phyloP scores from a whole-genome alignment of 2,888 invertebrate genomes.

The Sphaerophoria taeniata region DNA sequence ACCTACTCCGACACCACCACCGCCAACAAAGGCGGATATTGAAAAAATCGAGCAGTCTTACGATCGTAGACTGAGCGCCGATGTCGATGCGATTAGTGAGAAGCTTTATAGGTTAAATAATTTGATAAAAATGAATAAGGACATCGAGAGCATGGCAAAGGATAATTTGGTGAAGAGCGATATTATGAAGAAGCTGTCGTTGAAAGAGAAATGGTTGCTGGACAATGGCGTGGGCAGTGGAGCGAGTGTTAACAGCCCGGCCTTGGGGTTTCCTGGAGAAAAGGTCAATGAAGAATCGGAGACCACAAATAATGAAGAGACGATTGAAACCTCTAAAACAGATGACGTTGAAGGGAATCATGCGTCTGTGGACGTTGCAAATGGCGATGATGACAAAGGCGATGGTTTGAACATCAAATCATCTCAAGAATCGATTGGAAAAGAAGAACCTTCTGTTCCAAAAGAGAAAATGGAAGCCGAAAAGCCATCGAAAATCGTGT shows the following conservation, averaged over 20 bases:
- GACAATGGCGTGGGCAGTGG: constrained; percentile 76
- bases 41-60: constrained; percentile 81
- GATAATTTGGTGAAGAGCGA: constrained; percentile 82
- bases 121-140: constrained; percentile 82
- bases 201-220: constrained; percentile 82
- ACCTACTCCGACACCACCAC: constrained; percentile 46
- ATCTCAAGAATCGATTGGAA: neutral
- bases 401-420: constrained; percentile 46
- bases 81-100: constrained; percentile 82
- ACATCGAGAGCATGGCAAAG: constrained; percentile 81
- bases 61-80: constrained; percentile 79
- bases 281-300: constrained; percentile 1
- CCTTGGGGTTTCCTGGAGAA: constrained; percentile 33
- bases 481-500: neutral
- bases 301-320: neutral
- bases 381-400: constrained; percentile 60
- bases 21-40: constrained; percentile 78
- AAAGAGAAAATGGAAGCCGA: neutral
- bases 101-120: constrained; percentile 82
- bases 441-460: neutral
- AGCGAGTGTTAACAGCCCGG: neutral
- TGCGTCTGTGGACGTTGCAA: neutral
- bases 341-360: neutral
- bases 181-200: constrained; percentile 81
- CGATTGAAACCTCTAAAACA: neutral